These are phyloP conservation scores for Pagrus major DNA, from an alignment of 2,113 vertebrate species.

Conservation along the genomic window DNA sequence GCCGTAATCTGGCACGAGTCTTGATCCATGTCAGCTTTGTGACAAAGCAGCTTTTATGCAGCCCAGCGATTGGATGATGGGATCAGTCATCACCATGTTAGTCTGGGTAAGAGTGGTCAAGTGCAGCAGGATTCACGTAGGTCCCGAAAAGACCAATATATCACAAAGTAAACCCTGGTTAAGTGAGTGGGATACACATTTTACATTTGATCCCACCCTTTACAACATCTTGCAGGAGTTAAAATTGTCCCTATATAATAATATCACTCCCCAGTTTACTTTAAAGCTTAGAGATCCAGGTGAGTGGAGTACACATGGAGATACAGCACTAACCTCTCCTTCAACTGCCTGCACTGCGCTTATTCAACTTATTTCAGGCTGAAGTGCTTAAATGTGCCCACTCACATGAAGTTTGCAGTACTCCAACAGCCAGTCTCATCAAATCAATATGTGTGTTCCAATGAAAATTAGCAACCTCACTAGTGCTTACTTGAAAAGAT, in stretches of 20 bases:
- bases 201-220: neutral
- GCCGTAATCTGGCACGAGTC: conserved; percentile 51
- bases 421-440: neutral
- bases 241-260: neutral
- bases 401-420: neutral
- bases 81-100: conserved; percentile 52
- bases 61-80: conserved; percentile 42
- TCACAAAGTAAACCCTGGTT: neutral
- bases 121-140: neutral
- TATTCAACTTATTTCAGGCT: neutral
- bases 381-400: neutral
- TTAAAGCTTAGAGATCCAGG: neutral
- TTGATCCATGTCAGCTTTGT: conserved; percentile 44
- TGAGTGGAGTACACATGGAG: neutral
- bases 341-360: conserved; percentile 1
- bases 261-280: neutral
- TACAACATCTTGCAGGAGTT: neutral
- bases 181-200: neutral
- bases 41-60: conserved; percentile 71
- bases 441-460: conserved; percentile 11
- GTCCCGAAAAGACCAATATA: neutral
- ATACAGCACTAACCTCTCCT: neutral
- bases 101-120: conserved; percentile 26
- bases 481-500: neutral
- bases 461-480: neutral